Conservation (phyloP, 2,888 invertebrate species). For the Euplexia lucipara region DNA sequence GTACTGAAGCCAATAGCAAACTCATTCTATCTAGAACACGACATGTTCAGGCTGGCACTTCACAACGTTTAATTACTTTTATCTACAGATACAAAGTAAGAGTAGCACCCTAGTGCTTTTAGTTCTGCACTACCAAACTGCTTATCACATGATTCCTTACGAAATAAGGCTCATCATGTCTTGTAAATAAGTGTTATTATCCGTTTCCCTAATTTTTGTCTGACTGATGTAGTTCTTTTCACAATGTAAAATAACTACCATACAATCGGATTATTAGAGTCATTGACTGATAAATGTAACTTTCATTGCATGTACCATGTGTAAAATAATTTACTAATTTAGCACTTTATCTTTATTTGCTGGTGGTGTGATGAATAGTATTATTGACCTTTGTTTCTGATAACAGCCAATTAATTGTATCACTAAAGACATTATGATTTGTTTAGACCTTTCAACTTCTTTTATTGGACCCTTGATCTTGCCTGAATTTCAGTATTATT, state of each 20-base stretch:
- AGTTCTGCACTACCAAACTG: constrained; percentile 57
- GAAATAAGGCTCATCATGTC: constrained; percentile 36
- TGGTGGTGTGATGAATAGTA: constrained; percentile 2
- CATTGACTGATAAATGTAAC: constrained; percentile 5
- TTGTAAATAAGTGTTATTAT: constrained; percentile 31
- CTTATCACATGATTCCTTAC: constrained; percentile 46
- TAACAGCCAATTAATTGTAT: constrained; percentile 1
- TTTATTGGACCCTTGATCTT: background rate
- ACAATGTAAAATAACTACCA: constrained; percentile 45
- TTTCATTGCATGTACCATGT: constrained; percentile 36
- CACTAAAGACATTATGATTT: background rate
- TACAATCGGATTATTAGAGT: constrained; percentile 8
- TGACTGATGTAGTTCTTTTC: constrained; percentile 39
- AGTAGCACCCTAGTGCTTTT: constrained; percentile 67
- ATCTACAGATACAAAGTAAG: constrained; percentile 74
- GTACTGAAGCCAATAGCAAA: constrained; percentile 96
- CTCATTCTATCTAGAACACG: constrained; percentile 98
- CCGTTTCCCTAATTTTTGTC: background rate
- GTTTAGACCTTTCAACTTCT: constrained; percentile 1
- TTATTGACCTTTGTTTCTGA: constrained; percentile 8
- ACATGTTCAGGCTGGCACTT: constrained; percentile 98
- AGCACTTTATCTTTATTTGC: constrained; percentile 5
- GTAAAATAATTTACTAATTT: constrained; percentile 4
- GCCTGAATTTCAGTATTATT: background rate
- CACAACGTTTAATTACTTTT: constrained; percentile 92